Base-by-base conservation (phyloP, 2,797 vertebrate genomes). In the Leucoraja ocellata region DNA sequence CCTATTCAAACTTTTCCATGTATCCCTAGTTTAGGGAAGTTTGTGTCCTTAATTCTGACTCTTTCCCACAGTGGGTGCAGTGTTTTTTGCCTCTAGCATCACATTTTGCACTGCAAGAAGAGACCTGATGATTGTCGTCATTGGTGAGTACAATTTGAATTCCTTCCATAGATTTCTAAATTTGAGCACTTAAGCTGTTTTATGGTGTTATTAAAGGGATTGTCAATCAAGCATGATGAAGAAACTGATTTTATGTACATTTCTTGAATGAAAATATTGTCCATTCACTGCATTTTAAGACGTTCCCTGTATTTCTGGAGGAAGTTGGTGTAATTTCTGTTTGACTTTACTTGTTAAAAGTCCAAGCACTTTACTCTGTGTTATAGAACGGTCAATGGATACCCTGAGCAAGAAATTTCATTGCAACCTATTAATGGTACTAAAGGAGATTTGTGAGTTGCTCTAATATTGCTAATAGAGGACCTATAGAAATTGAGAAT, bases 51-150 rank as follows among this genome's bases (percentile, higher is more conserved):
- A 92, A 92, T 58, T 76, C 76, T 5, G 58, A 92, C 90, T 92
- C 23, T 96, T 73, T 96, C 94, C 96, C 97, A 94, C 96, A 99
- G 98, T 97, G 95, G 97, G 98, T 97, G 98, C 98, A 96, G 97
- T 99, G 96, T 97, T 98, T 97, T 97, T 99, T 95, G 97, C 98
- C 98, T 99, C 96, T 97, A 97, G 96, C 95, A 96, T 97, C 95
- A 97, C 97, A 11, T 96, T 97, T 96, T 98, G 98, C 97, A 96
- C 97, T 97, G 96, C 97, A 95, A 98, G 98, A 97, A 97, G 97
- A 97, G 98, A 98, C 98, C 98, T 99, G 96, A 99, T 99, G 99
- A 99, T 99, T 99, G 99, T 99, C 98, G 97, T 99, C 97, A 99
- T 99, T 98, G 98, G 99, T 99, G 96, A 97, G 98, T 98, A 58